Percentiles rank a stretch among this genome's conserved stretches.
Evolutionary conservation across 2,888 invertebrate genomes (phyloP).

Genomic region (Norana najaformis): DNA sequence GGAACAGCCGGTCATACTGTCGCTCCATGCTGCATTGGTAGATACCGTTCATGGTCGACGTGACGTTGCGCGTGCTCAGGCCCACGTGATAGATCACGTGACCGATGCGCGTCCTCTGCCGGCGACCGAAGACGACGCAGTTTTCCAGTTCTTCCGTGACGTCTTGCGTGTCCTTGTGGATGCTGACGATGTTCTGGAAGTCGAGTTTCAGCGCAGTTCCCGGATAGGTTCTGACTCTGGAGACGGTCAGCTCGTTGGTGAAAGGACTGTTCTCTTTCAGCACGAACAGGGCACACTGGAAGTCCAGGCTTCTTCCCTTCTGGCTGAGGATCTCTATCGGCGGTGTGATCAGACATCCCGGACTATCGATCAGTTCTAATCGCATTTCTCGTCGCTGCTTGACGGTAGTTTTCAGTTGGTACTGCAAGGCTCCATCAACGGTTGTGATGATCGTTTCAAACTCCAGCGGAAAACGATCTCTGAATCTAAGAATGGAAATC

Average conservation of each 20-base stretch:
- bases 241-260: slow-evolving; percentile 13
- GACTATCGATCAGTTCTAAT: neutral
- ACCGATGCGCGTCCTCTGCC: neutral
- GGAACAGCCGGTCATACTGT: slow-evolving; percentile 1
- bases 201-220: neutral
- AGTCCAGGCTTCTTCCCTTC: neutral
- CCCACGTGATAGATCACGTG: slow-evolving; percentile 1
- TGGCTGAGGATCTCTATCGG: neutral
- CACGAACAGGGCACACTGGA: neutral
- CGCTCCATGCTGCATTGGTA: neutral
- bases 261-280: neutral
- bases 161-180: neutral
- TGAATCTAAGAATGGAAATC: neutral
- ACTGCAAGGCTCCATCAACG: neutral
- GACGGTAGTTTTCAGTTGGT: neutral
- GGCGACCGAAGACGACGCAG: neutral
- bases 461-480: neutral
- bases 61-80: neutral
- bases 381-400: neutral
- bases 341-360: neutral
- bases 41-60: neutral
- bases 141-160: neutral
- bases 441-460: neutral
- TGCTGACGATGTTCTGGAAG: slow-evolving; percentile 8
- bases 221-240: neutral